These are phyloP conservation scores for Oceanites oceanicus DNA, from an alignment of 2,113 vertebrate species.

Conservation along the genomic window DNA sequence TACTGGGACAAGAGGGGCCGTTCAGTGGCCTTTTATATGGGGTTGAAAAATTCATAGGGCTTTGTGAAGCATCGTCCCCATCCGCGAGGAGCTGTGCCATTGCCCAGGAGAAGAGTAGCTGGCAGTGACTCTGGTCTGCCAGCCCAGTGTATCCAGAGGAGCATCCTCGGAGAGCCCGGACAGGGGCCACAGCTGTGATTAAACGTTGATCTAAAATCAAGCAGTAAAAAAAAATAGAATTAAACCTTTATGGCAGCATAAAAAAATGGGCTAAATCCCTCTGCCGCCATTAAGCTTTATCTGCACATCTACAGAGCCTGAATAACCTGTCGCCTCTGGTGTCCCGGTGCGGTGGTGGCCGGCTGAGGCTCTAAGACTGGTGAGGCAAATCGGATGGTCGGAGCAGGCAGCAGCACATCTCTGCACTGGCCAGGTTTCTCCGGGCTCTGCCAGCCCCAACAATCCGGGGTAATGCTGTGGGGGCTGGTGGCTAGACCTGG, in stretches of 20 bases:
- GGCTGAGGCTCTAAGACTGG: background rate
- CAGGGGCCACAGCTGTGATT: background rate
- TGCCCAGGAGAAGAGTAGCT: background rate
- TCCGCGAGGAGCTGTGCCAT: background rate
- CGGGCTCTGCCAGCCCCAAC: background rate
- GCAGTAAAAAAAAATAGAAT: conserved; percentile 21
- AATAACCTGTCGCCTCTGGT: background rate
- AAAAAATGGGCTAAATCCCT: background rate
- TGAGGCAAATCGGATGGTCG: fast-evolving
- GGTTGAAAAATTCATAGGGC: background rate
- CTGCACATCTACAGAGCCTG: background rate
- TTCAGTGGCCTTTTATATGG: background rate
- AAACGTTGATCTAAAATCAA: background rate
- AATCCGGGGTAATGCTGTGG: fast-evolving
- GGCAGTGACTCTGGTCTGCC: background rate
- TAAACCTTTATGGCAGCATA: background rate
- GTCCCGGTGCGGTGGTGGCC: background rate
- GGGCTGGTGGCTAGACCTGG: background rate
- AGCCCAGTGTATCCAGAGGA: background rate
- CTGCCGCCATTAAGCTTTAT: background rate
- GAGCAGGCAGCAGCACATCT: background rate
- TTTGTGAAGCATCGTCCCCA: background rate
- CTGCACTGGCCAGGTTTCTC: background rate
- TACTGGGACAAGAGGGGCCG: background rate
- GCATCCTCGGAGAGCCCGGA: fast-evolving